Conservation (phyloP, 2,888 invertebrate species). For the Brachypalpus laphriformis region DNA sequence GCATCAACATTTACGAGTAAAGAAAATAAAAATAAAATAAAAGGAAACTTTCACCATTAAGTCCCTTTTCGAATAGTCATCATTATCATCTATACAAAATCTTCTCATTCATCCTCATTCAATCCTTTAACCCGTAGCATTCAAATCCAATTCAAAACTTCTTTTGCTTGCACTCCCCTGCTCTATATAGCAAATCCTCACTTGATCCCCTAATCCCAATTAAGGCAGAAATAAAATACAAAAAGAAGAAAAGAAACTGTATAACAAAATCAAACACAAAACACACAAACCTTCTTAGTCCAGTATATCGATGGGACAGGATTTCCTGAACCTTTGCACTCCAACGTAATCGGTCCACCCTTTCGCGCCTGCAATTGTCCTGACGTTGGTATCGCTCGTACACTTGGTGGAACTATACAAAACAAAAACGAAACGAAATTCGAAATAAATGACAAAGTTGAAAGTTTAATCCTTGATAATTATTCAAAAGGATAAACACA, state of each 20-base stretch:
- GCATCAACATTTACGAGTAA: neutral
- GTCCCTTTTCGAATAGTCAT: constrained; percentile 29
- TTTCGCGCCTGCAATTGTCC: constrained; percentile 87
- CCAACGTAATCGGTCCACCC: constrained; percentile 87
- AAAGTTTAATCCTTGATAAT: constrained; percentile 73
- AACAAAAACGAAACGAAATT: constrained; percentile 40
- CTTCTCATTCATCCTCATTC: constrained; percentile 50
- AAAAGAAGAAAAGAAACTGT: constrained; percentile 36
- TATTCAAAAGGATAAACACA: constrained; percentile 73
- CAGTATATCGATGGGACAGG: constrained; percentile 89
- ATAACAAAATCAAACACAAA: constrained; percentile 23
- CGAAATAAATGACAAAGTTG: constrained; percentile 71
- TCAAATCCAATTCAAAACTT: constrained; percentile 66
- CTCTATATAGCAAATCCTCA: constrained; percentile 45
- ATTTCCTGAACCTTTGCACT: constrained; percentile 89
- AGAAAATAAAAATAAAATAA: constrained; percentile 2
- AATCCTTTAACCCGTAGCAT: constrained; percentile 64
- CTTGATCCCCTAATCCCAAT: constrained; percentile 70
- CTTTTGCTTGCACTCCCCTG: neutral
- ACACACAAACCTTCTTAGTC: constrained; percentile 83
- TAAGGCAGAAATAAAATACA: constrained; percentile 57
- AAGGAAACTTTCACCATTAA: constrained; percentile 46
- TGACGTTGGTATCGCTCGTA: constrained; percentile 87
- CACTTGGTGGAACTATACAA: constrained; percentile 86
- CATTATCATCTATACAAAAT: constrained; percentile 45